These are phyloP conservation scores for Carlito syrichta DNA, from an alignment of 2,113 vertebrate species.

Conservation along the genomic window DNA sequence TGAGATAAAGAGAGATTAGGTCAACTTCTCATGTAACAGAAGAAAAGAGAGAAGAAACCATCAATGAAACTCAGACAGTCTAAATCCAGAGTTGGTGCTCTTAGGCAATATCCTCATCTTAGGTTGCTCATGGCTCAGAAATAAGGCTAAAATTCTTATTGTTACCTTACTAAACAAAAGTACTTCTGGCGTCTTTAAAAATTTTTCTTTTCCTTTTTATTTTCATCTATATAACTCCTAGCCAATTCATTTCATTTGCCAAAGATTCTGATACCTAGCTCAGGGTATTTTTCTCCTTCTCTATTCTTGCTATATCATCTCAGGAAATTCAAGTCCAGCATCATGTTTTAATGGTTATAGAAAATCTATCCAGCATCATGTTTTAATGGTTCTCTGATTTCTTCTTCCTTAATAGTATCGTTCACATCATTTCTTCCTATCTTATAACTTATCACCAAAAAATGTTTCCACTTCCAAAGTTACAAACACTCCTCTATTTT, in stretches of 20 bases:
- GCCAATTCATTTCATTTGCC: neutral
- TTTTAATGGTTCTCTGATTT: neutral
- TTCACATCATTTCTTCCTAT: neutral
- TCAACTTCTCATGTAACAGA: neutral
- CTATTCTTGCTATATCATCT: neutral
- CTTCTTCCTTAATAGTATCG: neutral
- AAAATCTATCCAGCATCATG: neutral
- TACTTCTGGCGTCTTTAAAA: neutral
- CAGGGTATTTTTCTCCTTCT: neutral
- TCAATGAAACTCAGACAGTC: neutral
- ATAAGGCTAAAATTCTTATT: neutral
- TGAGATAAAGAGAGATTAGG: neutral
- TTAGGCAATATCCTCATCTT: neutral
- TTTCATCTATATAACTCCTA: neutral
- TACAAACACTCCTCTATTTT: neutral
- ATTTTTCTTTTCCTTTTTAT: neutral
- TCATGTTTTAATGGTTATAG: neutral
- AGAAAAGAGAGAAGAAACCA: neutral
- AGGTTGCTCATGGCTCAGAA: neutral
- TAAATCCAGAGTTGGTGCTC: neutral
- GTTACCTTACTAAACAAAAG: neutral
- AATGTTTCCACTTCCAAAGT: neutral
- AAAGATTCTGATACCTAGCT: neutral
- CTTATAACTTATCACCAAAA: neutral
- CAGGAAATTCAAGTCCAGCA: neutral